These are phyloP conservation scores for Thalassarche chlororhynchos DNA, from an alignment of 2,113 vertebrate genomes.

Conservation along the genomic window DNA sequence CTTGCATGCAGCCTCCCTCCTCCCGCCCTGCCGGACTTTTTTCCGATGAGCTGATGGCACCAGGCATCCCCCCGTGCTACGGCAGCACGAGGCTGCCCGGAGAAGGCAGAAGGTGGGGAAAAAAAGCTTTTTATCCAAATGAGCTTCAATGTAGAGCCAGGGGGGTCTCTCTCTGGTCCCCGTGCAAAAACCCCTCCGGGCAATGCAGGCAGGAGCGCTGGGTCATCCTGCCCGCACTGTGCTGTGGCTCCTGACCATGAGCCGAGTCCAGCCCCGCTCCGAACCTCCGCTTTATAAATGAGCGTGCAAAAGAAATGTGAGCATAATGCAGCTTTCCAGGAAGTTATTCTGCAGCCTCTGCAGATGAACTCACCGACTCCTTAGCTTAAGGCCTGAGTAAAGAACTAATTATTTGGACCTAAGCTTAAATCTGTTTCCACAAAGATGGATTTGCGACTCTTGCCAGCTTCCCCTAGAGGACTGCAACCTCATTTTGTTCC, in stretches of 20 bases:
- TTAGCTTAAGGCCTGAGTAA: constrained; percentile 36
- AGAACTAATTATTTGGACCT: constrained; percentile 50
- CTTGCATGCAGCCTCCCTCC: background rate
- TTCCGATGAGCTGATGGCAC: accelerated
- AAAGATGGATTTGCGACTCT: constrained; percentile 62
- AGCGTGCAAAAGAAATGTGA: background rate
- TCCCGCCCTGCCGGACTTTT: background rate
- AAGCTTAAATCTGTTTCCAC: constrained; percentile 57
- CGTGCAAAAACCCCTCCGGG: background rate
- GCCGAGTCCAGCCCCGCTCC: background rate
- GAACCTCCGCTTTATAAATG: background rate
- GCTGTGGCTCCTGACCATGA: accelerated
- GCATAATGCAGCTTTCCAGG: background rate
- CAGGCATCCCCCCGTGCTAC: accelerated
- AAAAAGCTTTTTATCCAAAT: background rate
- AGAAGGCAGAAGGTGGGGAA: background rate
- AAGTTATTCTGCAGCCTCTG: background rate
- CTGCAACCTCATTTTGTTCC: constrained; percentile 56
- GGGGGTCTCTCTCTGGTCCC: background rate
- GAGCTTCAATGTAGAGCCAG: background rate
- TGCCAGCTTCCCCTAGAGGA: constrained; percentile 52
- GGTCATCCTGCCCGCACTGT: accelerated
- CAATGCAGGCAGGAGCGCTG: background rate
- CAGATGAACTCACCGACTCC: background rate
- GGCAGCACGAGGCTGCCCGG: accelerated